Evolutionary conservation across 2,888 invertebrate species (phyloP), one percentile per base, ranked within the genome.

Genomic region (Scrobipalpa atriplicella): DNA sequence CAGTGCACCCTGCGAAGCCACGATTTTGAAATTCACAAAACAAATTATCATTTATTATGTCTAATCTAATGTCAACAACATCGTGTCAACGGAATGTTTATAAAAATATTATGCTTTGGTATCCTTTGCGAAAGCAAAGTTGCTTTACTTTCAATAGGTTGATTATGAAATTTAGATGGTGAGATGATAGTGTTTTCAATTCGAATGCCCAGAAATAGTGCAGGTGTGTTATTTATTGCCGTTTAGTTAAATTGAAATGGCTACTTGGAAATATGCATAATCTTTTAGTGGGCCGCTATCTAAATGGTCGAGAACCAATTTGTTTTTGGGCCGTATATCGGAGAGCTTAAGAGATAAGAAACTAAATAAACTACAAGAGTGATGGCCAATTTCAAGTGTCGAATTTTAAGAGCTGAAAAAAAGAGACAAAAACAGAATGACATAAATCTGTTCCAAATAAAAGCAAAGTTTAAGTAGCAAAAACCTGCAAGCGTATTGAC

Each of bases 161-260:
- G 16, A 58, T 58, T 72, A 68, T 68, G 71, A 72, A 72, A 71
- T 56, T 43, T 18, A 66, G 62, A 69, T 65, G 66, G 64, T 64
- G 70, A 36, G 67, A 60, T 68, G 67, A 67, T 69, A 70, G 68
- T 68, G 70, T 65, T 69, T 67, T 60, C 67, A 73, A 69, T 68
- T 69, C 54, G 65, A 64, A 63, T 68, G 70, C 68, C 71, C 47
- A 63, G 67, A 71, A 70, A 66, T 68, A 68, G 67, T 51, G 62
- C 71, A 63, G 66, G n/a, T 63, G 47, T 64, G 60, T 69, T 66
- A 71, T 66, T 66, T 72, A 69, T 69, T 56, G 47, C 66, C 54
- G 21, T 36, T 54, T 62, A 60, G 58, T 41, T 41, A 52, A 69
- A 64, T 64, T 67, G 39, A 60, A 62, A 61, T 66, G 64, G 39